These are phyloP conservation scores for Nematolebias whitei DNA, from an alignment of 2,113 vertebrate species.

Conservation along the genomic window DNA sequence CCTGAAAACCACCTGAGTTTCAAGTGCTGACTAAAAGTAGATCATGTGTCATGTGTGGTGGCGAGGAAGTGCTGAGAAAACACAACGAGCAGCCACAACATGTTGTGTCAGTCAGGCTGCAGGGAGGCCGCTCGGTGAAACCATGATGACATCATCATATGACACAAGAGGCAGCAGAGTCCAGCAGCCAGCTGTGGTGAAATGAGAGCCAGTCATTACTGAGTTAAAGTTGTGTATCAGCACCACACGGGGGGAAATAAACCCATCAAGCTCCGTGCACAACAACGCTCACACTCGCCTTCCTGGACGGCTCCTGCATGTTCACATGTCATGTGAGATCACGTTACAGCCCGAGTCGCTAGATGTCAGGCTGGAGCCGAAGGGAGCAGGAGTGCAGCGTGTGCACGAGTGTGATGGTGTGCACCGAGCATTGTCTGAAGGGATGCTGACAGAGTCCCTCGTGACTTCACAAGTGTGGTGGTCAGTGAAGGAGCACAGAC, in stretches of 20 bases:
- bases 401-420: slow-evolving; percentile 47
- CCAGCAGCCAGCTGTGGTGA: slow-evolving; percentile 4
- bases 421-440: slow-evolving; percentile 39
- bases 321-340: slow-evolving; percentile 54
- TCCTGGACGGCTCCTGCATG: slow-evolving; percentile 25
- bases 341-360: slow-evolving; percentile 67
- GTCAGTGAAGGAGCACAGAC: not conserved
- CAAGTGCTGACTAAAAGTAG: slow-evolving; percentile 60
- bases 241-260: not conserved
- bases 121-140: slow-evolving; percentile 9
- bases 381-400: slow-evolving; percentile 30
- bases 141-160: slow-evolving; percentile 45
- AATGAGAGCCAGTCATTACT: slow-evolving; percentile 20
- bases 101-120: slow-evolving; percentile 44
- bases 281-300: slow-evolving; percentile 5
- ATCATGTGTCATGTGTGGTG: slow-evolving; percentile 23
- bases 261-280: not conserved
- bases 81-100: slow-evolving; percentile 50
- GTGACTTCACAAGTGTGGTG: not conserved
- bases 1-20: slow-evolving; percentile 59
- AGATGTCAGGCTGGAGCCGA: slow-evolving; percentile 79
- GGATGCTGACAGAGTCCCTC: not conserved
- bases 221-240: slow-evolving; percentile 2
- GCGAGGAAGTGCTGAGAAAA: slow-evolving; percentile 45
- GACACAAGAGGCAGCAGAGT: slow-evolving; percentile 9